phyloP scores from a whole-genome alignment of 2,113 vertebrate species.

The Penelope pileata region DNA sequence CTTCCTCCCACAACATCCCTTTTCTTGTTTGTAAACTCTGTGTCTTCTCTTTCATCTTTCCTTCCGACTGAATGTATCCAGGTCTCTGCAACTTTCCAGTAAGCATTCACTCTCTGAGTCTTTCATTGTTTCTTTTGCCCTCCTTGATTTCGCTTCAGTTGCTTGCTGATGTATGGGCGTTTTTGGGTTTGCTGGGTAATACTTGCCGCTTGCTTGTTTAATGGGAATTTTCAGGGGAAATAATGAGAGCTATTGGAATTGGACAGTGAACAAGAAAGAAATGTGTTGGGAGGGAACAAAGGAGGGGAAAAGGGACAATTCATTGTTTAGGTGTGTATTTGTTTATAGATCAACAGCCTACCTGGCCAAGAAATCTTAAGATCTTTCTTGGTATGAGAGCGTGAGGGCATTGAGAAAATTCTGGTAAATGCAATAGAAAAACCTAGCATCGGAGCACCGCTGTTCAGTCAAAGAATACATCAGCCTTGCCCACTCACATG shows the following conservation, averaged over 20 bases:
- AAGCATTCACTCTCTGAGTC: not conserved
- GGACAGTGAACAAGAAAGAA: not conserved
- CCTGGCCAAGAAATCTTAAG: not conserved
- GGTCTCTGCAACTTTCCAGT: not conserved
- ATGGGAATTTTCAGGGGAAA: not conserved
- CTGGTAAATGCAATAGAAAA: not conserved
- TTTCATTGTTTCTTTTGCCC: not conserved
- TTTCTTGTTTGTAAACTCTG: not conserved
- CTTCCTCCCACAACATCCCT: not conserved
- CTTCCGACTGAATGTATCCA: not conserved
- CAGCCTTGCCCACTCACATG: not conserved
- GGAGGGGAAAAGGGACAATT: fast-evolving
- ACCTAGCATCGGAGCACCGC: not conserved
- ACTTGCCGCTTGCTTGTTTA: not conserved
- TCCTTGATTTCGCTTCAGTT: not conserved
- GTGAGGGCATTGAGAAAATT: not conserved
- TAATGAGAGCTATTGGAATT: not conserved
- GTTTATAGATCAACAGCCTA: not conserved
- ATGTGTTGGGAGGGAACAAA: not conserved
- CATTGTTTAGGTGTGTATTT: not conserved
- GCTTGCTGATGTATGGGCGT: not conserved
- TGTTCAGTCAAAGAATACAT: not conserved
- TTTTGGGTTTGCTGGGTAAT: not conserved
- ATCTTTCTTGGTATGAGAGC: not conserved
- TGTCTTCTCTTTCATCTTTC: not conserved